Evolutionary conservation across 1,140 invertebrate genomes (phyloP), one percentile per base, ranked within the genome.

Genomic region (Radopholus similis): DNA sequence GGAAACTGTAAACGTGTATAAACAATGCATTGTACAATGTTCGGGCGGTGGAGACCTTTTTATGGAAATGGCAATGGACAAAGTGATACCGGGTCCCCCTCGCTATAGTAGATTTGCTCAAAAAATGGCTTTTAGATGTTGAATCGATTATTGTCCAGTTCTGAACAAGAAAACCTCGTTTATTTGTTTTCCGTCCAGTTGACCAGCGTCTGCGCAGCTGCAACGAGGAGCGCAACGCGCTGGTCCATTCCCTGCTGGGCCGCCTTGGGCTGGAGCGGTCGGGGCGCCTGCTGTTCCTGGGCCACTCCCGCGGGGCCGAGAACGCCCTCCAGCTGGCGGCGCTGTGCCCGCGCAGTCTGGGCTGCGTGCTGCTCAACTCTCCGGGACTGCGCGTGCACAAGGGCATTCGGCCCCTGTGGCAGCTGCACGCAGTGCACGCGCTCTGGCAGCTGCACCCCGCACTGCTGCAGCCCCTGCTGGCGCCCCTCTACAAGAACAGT

Each of bases 321-420:
- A 73, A 76, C 40, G 74, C 76, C 23, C 51, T 76, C 8, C 53
- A 72, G 60, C 62, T 76, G 63, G 75, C 60, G 30, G 75, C 70
- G 1, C 34, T 28, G 28, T 67, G n/a, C n/a, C n/a, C n/a, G 75
- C 51, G 13, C 32, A 38, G 71, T 73, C 18, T 32, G 47, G 35
- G 72, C 8, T 4, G 4, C n/a, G n/a, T n/a, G n/a, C n/a, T n/a
- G n/a, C n/a, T n/a, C n/a, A n/a, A n/a, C n/a, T n/a, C n/a, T n/a
- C n/a, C n/a, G n/a, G n/a, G n/a, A n/a, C n/a, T n/a, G n/a, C n/a
- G n/a, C n/a, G n/a, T n/a, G n/a, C n/a, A n/a, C n/a, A n/a, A n/a
- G n/a, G n/a, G n/a, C n/a, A n/a, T n/a, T n/a, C n/a, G n/a, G n/a
- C n/a, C n/a, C n/a, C n/a, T n/a, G n/a, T n/a, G n/a, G n/a, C n/a